Evolutionary conservation across 1,140 invertebrate species (phyloP).

Genomic region (Eurytemora carolleeae): DNA sequence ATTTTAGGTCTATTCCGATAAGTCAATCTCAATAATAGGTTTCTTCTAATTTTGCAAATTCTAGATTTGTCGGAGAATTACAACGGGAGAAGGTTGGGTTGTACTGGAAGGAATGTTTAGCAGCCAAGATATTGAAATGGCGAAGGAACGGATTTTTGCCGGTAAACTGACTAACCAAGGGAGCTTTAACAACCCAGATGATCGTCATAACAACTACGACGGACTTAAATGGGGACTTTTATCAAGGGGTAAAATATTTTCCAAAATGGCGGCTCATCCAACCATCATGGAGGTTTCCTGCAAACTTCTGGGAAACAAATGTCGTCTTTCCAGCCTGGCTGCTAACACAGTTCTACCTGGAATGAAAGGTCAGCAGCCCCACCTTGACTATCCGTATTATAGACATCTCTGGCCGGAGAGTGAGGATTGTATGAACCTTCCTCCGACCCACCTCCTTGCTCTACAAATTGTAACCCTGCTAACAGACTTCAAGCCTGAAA

Average conservation of each 20-base stretch:
- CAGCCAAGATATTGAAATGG: neutral
- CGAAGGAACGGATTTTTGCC: neutral
- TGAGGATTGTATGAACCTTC: neutral
- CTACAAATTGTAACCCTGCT: neutral
- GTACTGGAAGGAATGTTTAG: neutral
- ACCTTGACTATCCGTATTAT: conserved; percentile 4
- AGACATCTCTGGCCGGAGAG: neutral
- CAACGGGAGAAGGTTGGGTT: neutral
- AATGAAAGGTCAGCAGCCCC: neutral
- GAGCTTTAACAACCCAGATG: neutral
- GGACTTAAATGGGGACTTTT: conserved; percentile 3
- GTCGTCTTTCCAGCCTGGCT: neutral
- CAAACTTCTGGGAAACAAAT: neutral
- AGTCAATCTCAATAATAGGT: too few species aligned
- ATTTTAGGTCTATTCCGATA: too few species aligned
- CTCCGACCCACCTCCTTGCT: neutral
- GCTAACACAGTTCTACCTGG: neutral
- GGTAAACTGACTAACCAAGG: neutral
- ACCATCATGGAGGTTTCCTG: neutral
- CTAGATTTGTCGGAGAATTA: neutral
- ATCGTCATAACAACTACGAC: conserved; percentile 1
- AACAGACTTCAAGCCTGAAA: neutral
- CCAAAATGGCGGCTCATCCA: conserved; percentile 1
- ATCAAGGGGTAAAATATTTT: neutral
- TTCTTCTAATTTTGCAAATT: too few species aligned